A percentile compares a stretch with the other conserved stretches of the same genome.
Evolutionary conservation across 2,113 vertebrate species (phyloP).

Genomic region (Aptenodytes forsteri): DNA sequence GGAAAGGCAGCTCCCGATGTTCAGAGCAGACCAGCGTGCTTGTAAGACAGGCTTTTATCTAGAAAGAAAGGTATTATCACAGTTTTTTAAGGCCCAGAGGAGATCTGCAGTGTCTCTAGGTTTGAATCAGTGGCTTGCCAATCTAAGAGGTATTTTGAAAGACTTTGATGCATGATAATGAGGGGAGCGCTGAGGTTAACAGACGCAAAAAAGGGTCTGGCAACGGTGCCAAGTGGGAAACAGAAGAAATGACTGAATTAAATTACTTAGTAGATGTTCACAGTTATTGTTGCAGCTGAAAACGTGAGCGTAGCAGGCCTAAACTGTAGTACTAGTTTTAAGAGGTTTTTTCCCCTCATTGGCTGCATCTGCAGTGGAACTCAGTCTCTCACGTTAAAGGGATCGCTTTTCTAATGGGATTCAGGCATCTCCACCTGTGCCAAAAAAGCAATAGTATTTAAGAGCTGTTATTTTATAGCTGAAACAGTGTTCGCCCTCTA

Average conservation of each 20-base stretch:
- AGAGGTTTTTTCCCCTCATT: fast-evolving
- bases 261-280: background rate
- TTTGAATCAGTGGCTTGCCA: background rate
- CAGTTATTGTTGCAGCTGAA: background rate
- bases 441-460: background rate
- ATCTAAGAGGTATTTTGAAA: background rate
- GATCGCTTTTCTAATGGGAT: background rate
- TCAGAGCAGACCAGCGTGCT: background rate
- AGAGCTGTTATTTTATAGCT: background rate
- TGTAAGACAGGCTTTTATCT: background rate
- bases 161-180: background rate
- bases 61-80: background rate
- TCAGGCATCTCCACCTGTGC: background rate
- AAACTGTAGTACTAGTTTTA: background rate
- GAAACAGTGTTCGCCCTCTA: background rate
- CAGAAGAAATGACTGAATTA: background rate
- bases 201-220: background rate
- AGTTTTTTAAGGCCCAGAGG: background rate
- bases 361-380: background rate
- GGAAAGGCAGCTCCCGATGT: background rate
- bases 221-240: background rate
- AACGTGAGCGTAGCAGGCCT: background rate
- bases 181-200: background rate
- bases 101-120: background rate
- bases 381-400: background rate